Conservation (phyloP, 2,888 invertebrate genomes). For the Ennomos quercinarius region DNA sequence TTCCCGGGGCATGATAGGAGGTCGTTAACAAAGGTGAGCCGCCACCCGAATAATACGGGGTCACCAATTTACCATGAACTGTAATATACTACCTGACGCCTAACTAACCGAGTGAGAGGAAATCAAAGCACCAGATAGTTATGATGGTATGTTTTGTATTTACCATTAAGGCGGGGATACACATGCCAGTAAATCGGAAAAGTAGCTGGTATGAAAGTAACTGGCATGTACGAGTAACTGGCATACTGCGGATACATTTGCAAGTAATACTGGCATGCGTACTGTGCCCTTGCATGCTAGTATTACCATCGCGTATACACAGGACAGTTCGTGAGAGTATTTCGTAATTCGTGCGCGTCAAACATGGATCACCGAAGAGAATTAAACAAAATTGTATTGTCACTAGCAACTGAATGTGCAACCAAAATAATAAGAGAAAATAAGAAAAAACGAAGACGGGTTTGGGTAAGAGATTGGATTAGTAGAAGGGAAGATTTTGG, state of each 20-base stretch:
- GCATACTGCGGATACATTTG: constrained; percentile 34
- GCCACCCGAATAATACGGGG: no score
- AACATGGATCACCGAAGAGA: constrained; percentile 23
- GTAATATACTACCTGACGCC: no score
- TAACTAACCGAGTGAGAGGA: no score
- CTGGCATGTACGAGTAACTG: constrained; percentile 31
- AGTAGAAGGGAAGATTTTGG: constrained; percentile 25
- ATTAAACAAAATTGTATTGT: constrained; percentile 22
- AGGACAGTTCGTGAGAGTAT: constrained; percentile 40
- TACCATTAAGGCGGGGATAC: constrained; percentile 3
- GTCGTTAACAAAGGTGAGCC: no score
- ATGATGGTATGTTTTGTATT: no score
- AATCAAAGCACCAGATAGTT: no score
- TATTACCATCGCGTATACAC: constrained; percentile 25
- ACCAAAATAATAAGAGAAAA: constrained; percentile 29
- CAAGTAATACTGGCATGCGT: constrained; percentile 33
- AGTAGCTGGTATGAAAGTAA: constrained; percentile 26
- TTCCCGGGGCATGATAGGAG: no score
- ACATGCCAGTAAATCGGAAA: constrained; percentile 26
- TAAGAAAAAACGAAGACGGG: constrained; percentile 25
- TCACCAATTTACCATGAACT: no score
- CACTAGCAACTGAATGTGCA: constrained; percentile 28
- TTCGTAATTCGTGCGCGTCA: constrained; percentile 29
- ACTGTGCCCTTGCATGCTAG: constrained; percentile 28
- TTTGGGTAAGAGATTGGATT: constrained; percentile 32